Conservation (phyloP, 2,797 vertebrate species). For the Amblyopsis hoosieri region DNA sequence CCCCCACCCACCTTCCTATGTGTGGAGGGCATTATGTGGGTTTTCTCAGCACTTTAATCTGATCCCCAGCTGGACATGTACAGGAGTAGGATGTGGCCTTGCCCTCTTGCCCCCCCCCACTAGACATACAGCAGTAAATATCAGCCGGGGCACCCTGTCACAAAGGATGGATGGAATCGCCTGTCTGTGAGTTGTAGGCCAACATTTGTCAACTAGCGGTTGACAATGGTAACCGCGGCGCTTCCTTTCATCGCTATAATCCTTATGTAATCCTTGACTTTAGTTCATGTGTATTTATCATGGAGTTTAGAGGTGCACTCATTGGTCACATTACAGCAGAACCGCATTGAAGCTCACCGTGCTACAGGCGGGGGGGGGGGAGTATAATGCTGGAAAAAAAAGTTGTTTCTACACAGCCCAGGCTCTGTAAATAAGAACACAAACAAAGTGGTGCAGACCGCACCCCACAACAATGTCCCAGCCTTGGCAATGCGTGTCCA, state of each 20-base stretch:
- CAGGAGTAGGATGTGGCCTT: slow-evolving; percentile 77
- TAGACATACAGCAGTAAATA: slow-evolving; percentile 73
- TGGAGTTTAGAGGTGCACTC: too few species aligned
- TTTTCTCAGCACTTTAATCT: slow-evolving; percentile 81
- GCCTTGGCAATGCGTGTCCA: too few species aligned
- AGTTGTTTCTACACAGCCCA: too few species aligned
- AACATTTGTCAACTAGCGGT: slow-evolving; percentile 51
- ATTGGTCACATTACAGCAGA: too few species aligned
- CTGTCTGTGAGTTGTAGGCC: slow-evolving; percentile 46
- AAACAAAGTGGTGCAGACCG: too few species aligned
- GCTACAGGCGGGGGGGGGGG: too few species aligned
- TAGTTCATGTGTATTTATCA: too few species aligned
- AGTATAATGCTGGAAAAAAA: too few species aligned
- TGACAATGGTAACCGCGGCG: neutral
- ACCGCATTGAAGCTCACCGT: too few species aligned
- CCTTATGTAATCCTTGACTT: neutral
- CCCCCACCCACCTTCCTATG: slow-evolving; percentile 51
- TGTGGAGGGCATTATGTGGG: slow-evolving; percentile 64
- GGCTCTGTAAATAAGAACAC: too few species aligned
- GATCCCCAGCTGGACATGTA: slow-evolving; percentile 69
- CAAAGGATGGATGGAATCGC: slow-evolving; percentile 47
- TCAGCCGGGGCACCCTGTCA: slow-evolving; percentile 61
- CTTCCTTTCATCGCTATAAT: neutral
- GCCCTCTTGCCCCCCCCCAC: slow-evolving; percentile 50
- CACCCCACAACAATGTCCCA: too few species aligned